phyloP scores from a whole-genome alignment of 2,888 invertebrate genomes.

The Podotricha telesiphe region DNA sequence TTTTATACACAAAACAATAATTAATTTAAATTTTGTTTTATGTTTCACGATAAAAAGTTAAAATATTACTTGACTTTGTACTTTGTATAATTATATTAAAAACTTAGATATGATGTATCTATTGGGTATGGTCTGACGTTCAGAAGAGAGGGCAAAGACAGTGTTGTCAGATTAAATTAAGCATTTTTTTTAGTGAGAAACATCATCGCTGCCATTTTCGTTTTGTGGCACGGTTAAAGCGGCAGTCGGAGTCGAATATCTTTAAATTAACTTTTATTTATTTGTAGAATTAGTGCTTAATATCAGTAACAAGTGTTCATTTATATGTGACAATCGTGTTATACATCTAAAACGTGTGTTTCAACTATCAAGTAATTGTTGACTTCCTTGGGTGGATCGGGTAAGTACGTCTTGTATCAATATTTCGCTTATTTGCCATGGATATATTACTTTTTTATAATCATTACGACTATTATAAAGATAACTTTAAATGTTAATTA shows the following conservation, averaged over 20 bases:
- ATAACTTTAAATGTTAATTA: background rate
- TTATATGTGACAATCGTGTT: slow-evolving; percentile 53
- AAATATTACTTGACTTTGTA: no score
- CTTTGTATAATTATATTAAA: background rate
- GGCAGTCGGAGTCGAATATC: slow-evolving; percentile 69
- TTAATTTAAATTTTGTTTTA: no score
- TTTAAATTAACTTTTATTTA: slow-evolving; percentile 58
- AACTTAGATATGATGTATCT: background rate
- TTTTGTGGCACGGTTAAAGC: slow-evolving; percentile 79
- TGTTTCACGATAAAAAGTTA: no score
- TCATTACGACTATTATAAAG: background rate
- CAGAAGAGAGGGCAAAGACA: slow-evolving; percentile 4
- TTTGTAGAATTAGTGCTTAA: slow-evolving; percentile 54
- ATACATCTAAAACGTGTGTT: slow-evolving; percentile 55
- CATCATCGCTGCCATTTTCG: slow-evolving; percentile 81
- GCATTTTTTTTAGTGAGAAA: slow-evolving; percentile 45
- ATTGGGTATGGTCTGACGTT: background rate
- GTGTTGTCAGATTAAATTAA: slow-evolving; percentile 37
- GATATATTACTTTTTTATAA: slow-evolving; percentile 47
- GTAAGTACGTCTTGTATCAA: slow-evolving; percentile 71
- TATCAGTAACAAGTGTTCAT: slow-evolving; percentile 57
- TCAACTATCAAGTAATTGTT: slow-evolving; percentile 61
- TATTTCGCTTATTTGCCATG: slow-evolving; percentile 57
- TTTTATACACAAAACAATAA: no score
- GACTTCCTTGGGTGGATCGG: slow-evolving; percentile 75